A percentile compares a stretch with the other conserved stretches of the same genome.
Conservation (phyloP, 2,113 vertebrate genomes). For the Atherinomorus stipes region DNA sequence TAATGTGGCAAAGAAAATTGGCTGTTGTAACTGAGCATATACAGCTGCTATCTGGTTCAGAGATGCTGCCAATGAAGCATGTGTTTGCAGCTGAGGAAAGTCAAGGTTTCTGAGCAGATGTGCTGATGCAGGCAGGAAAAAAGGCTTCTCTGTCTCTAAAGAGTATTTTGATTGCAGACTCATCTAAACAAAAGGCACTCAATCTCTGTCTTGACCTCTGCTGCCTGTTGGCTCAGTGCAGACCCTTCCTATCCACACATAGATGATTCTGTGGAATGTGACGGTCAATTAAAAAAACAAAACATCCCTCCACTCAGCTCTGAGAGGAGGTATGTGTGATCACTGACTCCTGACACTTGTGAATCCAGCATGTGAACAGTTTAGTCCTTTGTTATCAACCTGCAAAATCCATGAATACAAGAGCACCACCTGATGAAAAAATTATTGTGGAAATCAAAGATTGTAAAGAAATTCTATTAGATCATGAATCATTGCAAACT, state of each 20-base stretch:
- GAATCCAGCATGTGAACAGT: conserved; percentile 19
- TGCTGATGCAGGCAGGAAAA: conserved; percentile 47
- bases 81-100: not conserved
- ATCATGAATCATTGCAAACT: too few relatives aligned
- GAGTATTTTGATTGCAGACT: conserved; percentile 38
- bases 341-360: conserved; percentile 34
- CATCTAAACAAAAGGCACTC: conserved; percentile 41
- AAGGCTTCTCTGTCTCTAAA: conserved; percentile 31
- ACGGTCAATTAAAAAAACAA: conserved; percentile 51
- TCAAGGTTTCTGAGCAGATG: conserved; percentile 48
- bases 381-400: conserved; percentile 31
- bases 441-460: too few relatives aligned
- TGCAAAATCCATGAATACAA: conserved; percentile 17
- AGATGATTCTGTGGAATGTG: conserved; percentile 34
- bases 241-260: not conserved
- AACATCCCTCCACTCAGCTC: conserved; percentile 51
- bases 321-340: conserved; percentile 58
- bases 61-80: conserved; percentile 34
- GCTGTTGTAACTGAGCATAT: conserved; percentile 28
- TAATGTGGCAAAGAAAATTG: conserved; percentile 54
- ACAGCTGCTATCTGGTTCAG: conserved; percentile 39
- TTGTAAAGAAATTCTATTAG: too few relatives aligned
- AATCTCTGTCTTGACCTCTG: conserved; percentile 44
- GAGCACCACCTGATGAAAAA: too few relatives aligned
- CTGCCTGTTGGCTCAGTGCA: conserved; percentile 28